phyloP scores from a whole-genome alignment of 2,113 vertebrate species.

The Eulemur rufifrons region DNA sequence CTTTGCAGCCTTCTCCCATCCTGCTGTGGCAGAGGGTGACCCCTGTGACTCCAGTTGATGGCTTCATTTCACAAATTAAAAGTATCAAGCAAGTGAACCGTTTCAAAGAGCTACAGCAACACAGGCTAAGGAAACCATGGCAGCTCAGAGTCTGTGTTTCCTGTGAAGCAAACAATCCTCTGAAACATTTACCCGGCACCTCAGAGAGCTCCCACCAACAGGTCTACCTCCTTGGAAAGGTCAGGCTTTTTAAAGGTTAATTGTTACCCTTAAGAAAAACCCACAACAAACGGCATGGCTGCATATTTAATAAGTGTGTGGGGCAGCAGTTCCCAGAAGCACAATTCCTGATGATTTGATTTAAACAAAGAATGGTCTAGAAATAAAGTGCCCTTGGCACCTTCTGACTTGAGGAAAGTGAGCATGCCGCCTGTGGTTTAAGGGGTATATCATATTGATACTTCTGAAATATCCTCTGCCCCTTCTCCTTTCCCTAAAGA shows the following conservation, averaged over 20 bases:
- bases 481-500: neutral
- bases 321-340: constrained; percentile 11
- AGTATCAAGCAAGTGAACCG: neutral
- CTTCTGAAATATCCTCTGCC: neutral
- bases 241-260: constrained; percentile 65
- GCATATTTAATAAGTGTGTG: constrained; percentile 47
- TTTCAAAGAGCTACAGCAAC: neutral
- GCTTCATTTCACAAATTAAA: constrained; percentile 41
- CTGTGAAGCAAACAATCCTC: neutral
- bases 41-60: neutral
- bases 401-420: neutral
- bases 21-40: neutral
- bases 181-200: constrained; percentile 22
- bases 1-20: neutral
- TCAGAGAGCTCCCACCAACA: neutral
- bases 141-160: neutral
- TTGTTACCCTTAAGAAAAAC: constrained; percentile 59
- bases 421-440: accelerated
- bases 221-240: constrained; percentile 35
- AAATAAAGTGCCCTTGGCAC: neutral
- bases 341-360: constrained; percentile 13
- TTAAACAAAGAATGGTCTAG: neutral
- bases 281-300: neutral
- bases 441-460: neutral
- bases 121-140: neutral